Percentiles rank a stretch among this genome's conserved stretches.
phyloP scores from a whole-genome alignment of 2,888 invertebrate species.

The Lysandra bellargus region DNA sequence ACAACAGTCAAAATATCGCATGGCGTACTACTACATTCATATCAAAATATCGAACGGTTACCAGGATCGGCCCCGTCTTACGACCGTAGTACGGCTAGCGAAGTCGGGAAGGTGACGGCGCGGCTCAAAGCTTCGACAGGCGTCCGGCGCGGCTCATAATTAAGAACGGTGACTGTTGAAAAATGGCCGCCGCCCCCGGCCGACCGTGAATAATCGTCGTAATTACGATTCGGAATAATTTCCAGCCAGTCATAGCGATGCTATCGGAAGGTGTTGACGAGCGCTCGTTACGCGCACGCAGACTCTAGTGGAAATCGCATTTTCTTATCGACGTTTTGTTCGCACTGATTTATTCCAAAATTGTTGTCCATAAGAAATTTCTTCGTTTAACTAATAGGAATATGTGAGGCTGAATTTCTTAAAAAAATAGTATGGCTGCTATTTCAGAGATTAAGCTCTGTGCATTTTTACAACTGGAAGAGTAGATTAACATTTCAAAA shows the following conservation, averaged over 20 bases:
- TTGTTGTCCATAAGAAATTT: conserved; percentile 34
- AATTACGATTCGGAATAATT: conserved; percentile 81
- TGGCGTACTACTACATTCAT: neutral
- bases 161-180: conserved; percentile 82
- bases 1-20: neutral
- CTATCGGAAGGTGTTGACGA: conserved; percentile 80
- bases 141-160: conserved; percentile 79
- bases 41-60: conserved; percentile 35
- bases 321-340: conserved; percentile 44
- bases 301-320: conserved; percentile 62
- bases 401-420: neutral
- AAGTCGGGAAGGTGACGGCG: conserved; percentile 76
- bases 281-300: conserved; percentile 77
- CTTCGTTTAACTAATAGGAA: neutral
- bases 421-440: no score
- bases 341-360: conserved; percentile 35
- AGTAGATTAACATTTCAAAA: neutral
- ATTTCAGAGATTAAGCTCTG: neutral
- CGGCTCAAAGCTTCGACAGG: conserved; percentile 79
- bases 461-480: neutral
- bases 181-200: conserved; percentile 81
- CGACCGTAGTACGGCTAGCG: conserved; percentile 55
- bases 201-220: conserved; percentile 81
- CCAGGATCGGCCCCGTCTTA: conserved; percentile 43
- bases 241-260: conserved; percentile 81